Base-by-base conservation (phyloP, 2,888 invertebrate species). In the Phytoseiulus persimilis region DNA sequence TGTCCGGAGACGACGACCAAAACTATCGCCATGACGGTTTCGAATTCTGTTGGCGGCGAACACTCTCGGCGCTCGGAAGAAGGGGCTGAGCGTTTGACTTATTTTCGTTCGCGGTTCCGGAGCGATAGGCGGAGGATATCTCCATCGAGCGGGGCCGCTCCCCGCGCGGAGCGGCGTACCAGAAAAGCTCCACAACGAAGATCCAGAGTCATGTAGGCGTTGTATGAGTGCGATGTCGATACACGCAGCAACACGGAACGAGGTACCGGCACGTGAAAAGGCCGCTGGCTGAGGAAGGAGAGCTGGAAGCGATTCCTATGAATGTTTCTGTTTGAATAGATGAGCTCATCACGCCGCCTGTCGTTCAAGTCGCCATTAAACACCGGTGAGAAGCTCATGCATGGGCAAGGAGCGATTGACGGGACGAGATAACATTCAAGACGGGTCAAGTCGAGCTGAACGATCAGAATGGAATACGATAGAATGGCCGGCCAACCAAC, bases 401-500 rank as follows among this genome's bases (percentile, higher is more conserved):
- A 65, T 65, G 65, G 65, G 65, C 65, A 65, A 65, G 65, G 65
- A 65, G 65, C 65, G 65, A 65, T 65, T 65, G 65, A 65, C 65
- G 65, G 65, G 65, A 23, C 65, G 18, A 65, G 65, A 65, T 65
- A 65, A 65, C 65, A 65, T 65, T 65, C 65, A 65, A 65, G 65
- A 65, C 65, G 65, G 28, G 65, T 28, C 65, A 65, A 65, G 65
- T 65, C 28, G 65, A 65, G 65, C 65, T 65, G 65, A 65, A 65
- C 65, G 65, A 65, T 65, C 18, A 65, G 65, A 65, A 65, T 65
- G 65, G 65, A 65, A 65, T 65, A 65, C 65, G 65, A 65, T 65
- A 65, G 28, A 65, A 65, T 65, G 65, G 65, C 65, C 9, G 65
- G 65, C 65, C 65, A 18, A 18, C 18, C 65, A 65, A 18, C 65